Evolutionary conservation across 2,888 invertebrate species (phyloP).

Genomic region (Drosophila cyrtoloma): DNA sequence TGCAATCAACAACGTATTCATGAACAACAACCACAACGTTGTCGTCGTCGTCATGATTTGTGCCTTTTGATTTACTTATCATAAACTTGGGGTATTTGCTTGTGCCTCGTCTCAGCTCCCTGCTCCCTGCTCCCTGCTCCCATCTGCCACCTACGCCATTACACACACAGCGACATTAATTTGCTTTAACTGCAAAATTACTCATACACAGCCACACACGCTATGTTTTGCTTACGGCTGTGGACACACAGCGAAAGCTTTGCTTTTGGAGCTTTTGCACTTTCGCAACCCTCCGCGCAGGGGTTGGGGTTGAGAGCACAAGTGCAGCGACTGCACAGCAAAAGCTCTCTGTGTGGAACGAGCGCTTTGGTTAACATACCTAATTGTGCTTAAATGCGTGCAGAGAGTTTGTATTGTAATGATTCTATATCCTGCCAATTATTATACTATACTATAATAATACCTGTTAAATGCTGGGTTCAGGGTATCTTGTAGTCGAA

Average conservation of each 20-base stretch:
- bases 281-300: constrained; percentile 2
- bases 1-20: constrained; percentile 50
- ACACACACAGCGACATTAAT: constrained; percentile 45
- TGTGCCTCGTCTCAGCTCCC: constrained; percentile 7
- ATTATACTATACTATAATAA: neutral
- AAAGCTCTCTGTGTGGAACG: neutral
- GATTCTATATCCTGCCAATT: neutral
- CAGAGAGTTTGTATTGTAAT: neutral
- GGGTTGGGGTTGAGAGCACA: constrained; percentile 22
- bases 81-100: constrained; percentile 49
- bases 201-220: constrained; percentile 25
- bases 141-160: neutral
- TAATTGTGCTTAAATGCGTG: neutral
- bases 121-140: constrained; percentile 8
- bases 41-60: constrained; percentile 22
- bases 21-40: constrained; percentile 26
- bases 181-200: constrained; percentile 67
- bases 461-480: neutral
- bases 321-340: constrained; percentile 31
- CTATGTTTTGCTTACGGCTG: neutral
- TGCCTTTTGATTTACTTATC: constrained; percentile 61
- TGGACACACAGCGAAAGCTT: neutral
- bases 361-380: neutral
- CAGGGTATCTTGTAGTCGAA: neutral
- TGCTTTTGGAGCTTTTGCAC: constrained; percentile 23